Conservation (phyloP, 2,797 vertebrate genomes). For the Poeciliopsis turneri region DNA sequence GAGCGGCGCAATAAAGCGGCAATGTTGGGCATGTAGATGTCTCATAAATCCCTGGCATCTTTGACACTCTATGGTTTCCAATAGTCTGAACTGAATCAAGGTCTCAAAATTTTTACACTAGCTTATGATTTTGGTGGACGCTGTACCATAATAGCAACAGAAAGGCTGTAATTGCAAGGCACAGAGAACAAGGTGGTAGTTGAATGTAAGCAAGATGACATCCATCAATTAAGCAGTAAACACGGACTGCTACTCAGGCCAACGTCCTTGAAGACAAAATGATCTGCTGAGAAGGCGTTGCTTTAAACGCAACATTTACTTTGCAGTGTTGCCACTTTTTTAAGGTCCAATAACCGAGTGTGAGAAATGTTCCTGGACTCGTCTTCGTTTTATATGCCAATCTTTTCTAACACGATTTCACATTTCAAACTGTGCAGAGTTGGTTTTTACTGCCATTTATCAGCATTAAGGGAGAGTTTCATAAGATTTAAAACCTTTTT, state of each 20-base stretch:
- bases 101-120: background rate
- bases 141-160: no score
- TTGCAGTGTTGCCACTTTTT: background rate
- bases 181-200: background rate
- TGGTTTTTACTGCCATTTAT: constrained; percentile 24
- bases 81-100: background rate
- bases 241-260: background rate
- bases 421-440: constrained; percentile 3
- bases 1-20: no score
- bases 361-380: background rate
- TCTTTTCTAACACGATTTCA: constrained; percentile 10
- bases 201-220: background rate
- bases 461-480: constrained; percentile 22
- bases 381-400: background rate
- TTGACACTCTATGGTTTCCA: background rate
- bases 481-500: constrained; percentile 14
- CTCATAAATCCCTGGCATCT: background rate
- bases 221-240: background rate
- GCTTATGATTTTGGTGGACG: background rate
- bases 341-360: background rate
- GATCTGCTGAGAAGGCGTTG: background rate
- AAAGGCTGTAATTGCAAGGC: background rate
- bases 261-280: background rate
- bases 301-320: background rate
- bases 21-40: background rate